These are phyloP conservation scores for Pavo muticus DNA, from an alignment of 2,113 vertebrate genomes.

Conservation along the genomic window DNA sequence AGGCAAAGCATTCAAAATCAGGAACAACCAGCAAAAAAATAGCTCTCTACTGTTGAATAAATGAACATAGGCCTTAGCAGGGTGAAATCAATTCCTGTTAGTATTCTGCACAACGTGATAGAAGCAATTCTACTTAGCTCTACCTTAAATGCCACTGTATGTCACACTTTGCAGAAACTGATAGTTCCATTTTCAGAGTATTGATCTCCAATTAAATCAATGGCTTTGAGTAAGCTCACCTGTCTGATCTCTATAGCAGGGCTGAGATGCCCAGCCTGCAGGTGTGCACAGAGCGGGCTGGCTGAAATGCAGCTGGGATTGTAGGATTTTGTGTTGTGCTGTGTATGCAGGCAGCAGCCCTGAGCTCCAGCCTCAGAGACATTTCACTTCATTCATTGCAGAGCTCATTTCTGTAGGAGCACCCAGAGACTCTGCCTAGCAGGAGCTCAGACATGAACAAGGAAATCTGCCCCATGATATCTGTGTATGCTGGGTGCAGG, in stretches of 20 bases:
- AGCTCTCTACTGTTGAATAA: not conserved
- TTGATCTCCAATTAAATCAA: conserved; percentile 4
- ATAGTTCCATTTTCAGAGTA: conserved; percentile 6
- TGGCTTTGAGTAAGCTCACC: not conserved
- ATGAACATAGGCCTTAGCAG: not conserved
- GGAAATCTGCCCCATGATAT: not conserved
- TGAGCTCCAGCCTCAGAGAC: not conserved
- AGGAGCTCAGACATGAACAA: not conserved
- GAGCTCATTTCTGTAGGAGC: not conserved
- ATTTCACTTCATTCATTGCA: not conserved
- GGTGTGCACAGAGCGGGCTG: not conserved
- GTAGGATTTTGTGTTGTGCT: not conserved
- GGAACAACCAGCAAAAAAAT: not conserved
- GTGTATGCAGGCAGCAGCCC: fast-evolving
- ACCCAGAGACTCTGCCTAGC: not conserved
- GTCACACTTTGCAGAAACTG: conserved; percentile 23
- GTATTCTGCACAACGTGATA: not conserved
- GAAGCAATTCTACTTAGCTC: not conserved
- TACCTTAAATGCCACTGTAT: conserved; percentile 21
- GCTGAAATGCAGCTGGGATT: not conserved
- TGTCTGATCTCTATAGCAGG: not conserved
- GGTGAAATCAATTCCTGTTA: conserved; percentile 35
- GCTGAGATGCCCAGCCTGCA: not conserved
- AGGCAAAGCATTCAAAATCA: not conserved
- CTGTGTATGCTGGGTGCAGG: no score